Conservation (phyloP, 2,113 vertebrate species). For the Prunella fulvescens region DNA sequence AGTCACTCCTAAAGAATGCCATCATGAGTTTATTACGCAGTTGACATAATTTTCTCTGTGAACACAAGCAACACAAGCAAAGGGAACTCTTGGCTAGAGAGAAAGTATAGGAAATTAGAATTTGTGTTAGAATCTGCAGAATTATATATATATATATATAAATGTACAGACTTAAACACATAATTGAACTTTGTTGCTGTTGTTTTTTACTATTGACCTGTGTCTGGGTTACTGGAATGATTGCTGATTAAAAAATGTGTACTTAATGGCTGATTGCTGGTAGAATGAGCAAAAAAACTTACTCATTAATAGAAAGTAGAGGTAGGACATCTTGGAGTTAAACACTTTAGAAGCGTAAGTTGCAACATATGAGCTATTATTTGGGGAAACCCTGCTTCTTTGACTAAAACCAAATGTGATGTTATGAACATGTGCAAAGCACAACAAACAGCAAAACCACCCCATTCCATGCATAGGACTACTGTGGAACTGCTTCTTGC, state of each 20-base stretch:
- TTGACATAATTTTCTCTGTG: neutral
- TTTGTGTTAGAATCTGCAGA: neutral
- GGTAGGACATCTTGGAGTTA: neutral
- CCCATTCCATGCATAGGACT: neutral
- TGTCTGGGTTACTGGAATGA: neutral
- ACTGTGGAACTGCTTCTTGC: neutral
- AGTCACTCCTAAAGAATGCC: neutral
- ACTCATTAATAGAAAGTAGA: neutral
- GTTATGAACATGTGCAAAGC: neutral
- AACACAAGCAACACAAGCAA: neutral
- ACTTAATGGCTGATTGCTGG: neutral
- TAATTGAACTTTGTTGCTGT: neutral
- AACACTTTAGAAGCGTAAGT: neutral
- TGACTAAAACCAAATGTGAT: neutral
- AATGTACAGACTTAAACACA: neutral
- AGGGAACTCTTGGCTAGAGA: neutral
- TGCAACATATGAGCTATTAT: neutral
- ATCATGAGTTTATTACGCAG: neutral
- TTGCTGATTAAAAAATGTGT: neutral
- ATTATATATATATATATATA: rapidly evolving
- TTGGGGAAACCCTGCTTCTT: neutral
- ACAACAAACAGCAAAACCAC: neutral
- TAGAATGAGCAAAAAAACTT: neutral
- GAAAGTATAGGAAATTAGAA: neutral
- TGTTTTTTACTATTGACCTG: neutral